phyloP scores from a whole-genome alignment of 2,113 vertebrate genomes.

The Speoplatyrhinus poulsoni region DNA sequence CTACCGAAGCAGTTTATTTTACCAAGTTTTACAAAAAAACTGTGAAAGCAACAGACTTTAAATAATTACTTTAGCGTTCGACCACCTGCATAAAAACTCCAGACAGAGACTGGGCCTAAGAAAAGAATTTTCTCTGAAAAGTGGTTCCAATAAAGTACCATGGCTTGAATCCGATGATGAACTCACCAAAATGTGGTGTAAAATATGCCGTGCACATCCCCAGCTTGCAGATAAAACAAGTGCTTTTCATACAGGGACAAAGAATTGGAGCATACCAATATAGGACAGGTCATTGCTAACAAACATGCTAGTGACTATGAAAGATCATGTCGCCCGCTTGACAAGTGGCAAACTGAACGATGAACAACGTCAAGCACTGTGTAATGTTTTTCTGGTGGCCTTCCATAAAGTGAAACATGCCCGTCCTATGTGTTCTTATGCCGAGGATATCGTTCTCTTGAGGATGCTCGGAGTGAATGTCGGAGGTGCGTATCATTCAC shows the following conservation, averaged over 20 bases:
- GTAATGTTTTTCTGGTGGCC: background rate
- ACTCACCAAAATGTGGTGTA: background rate
- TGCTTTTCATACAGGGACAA: background rate
- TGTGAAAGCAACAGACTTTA: no score
- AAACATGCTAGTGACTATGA: background rate
- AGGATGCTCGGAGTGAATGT: background rate
- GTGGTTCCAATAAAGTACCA: background rate
- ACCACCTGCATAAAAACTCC: no score
- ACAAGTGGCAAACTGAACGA: no score
- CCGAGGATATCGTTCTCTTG: background rate
- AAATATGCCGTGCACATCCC: background rate
- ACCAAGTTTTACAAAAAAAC: no score
- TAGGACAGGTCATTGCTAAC: conserved; percentile 5
- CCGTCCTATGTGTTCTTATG: background rate
- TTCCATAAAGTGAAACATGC: conserved; percentile 6
- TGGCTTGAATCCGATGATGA: background rate
- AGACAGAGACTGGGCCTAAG: background rate
- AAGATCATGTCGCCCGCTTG: background rate
- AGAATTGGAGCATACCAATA: background rate
- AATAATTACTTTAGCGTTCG: no score
- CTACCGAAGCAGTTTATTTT: no score
- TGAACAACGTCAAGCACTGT: background rate
- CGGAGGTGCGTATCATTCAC: conserved; percentile 5
- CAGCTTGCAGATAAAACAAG: background rate
- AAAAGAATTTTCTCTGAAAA: background rate